Evolutionary conservation across 2,113 vertebrate genomes (phyloP).

Genomic region (Mustela lutreola): DNA sequence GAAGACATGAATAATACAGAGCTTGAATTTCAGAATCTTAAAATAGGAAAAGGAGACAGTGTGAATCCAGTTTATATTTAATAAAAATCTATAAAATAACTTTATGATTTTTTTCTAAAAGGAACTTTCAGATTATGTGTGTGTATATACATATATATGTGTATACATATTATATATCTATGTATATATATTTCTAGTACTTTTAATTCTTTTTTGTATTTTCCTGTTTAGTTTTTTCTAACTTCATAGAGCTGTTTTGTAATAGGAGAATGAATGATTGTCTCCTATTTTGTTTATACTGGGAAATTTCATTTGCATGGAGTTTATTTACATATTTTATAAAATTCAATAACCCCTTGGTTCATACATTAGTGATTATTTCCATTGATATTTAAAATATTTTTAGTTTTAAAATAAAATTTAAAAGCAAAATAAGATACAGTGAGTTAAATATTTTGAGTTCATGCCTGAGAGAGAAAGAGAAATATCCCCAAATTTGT

Average conservation of each 20-base stretch:
- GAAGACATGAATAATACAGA: not conserved
- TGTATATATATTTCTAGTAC: not conserved
- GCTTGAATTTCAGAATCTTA: not conserved
- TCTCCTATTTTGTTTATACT: not conserved
- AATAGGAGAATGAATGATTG: not conserved
- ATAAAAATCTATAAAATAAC: not conserved
- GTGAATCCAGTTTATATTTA: not conserved
- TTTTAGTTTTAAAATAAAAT: not conserved
- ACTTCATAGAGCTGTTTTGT: not conserved
- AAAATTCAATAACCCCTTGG: not conserved
- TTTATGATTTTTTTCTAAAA: not conserved
- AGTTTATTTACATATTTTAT: conserved; percentile 16
- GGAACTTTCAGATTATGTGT: not conserved
- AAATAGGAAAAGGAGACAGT: not conserved
- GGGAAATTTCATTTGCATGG: not conserved
- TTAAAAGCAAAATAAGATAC: conserved; percentile 10
- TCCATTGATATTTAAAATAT: not conserved
- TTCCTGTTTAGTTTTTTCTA: not conserved
- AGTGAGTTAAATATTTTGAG: conserved; percentile 8
- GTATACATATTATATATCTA: not conserved
- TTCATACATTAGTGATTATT: not conserved
- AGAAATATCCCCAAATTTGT: not conserved
- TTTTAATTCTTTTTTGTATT: not conserved
- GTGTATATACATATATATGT: not conserved
- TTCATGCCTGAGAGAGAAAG: not conserved